Evolutionary conservation across 2,113 vertebrate genomes (phyloP), one percentile per base, ranked within the genome.

Genomic region (Myotis yumanensis): DNA sequence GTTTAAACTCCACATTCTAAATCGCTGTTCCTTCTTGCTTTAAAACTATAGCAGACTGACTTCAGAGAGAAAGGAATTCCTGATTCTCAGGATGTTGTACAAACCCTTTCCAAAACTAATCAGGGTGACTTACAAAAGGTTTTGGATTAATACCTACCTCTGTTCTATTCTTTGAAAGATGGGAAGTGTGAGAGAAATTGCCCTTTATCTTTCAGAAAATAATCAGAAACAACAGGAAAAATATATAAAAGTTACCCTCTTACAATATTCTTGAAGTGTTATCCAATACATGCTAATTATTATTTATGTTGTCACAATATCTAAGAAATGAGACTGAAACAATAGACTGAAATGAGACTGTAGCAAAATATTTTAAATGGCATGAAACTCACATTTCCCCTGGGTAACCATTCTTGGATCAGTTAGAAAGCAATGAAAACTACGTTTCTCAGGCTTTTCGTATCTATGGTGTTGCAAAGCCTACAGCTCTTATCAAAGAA

Each of bases 291-390:
- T 77, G 81, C 46, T 94, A 96, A 93, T 94, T 46, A 22, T 66
- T 96, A 84, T 95, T 97, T 96, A 71, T 91, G 57, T 89, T 95
- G 79, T 95, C 89, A 66, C 11, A 40, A 37, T 75, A 92, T 82
- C 46, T 90, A 88, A 97, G 84, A 96, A 87, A 69, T 72, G 71
- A 51, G 48, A 59, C n/a, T 62, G 54, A 91, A 95, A 93, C 66
- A 93, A 72, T 91, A 80, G 37, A 62, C 59, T 62, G 20, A 62
- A 28, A 69, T 28, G 0, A 37, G n/a, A 95, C 59, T 62, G 59
- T 28, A 62, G 35, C 30, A 84, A 96, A 94, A 72, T 40, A 92
- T 86, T 84, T 68, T 48, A 92, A 92, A 81, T 64, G 32, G 54
- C 69, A 51, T 90, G 76, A 91, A 95, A 93, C 37, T 87, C 85